Conservation (phyloP, 2,797 vertebrate species). For the Myotis myotis region DNA sequence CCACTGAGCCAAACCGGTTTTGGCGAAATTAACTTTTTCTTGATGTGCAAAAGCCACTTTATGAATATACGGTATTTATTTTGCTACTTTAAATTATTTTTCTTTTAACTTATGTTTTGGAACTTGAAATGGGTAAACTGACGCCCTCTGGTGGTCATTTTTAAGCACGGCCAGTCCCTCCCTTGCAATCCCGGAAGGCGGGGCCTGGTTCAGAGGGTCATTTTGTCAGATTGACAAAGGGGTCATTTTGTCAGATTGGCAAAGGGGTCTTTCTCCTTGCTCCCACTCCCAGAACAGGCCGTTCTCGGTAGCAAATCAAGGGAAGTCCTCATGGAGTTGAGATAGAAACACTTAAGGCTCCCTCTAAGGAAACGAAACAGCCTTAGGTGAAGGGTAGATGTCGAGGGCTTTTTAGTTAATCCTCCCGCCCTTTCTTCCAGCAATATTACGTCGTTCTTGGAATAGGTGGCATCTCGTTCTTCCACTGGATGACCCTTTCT, state of each 20-base stretch:
- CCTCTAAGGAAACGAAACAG: neutral
- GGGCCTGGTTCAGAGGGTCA: neutral
- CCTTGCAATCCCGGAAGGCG: neutral
- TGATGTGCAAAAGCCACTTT: neutral
- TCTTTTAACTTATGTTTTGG: neutral
- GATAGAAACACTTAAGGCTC: neutral
- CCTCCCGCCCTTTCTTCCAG: neutral
- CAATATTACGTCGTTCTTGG: neutral
- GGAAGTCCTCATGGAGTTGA: neutral
- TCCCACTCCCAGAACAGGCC: neutral
- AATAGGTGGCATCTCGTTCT: neutral
- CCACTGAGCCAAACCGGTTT: too few species aligned
- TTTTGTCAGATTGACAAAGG: neutral
- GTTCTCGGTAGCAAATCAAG: neutral
- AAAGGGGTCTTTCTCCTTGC: neutral
- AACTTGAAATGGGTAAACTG: neutral
- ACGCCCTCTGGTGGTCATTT: conserved; percentile 31
- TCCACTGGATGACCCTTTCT: neutral
- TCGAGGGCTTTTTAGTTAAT: neutral
- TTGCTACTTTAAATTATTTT: conserved; percentile 17
- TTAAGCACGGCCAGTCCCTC: neutral
- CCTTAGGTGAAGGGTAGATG: too few species aligned
- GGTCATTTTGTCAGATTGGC: neutral
- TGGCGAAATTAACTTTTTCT: neutral
- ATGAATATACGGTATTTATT: neutral